phyloP scores from a whole-genome alignment of 35 echinoderm and acorn worm species.

The Chiridota heheva region DNA sequence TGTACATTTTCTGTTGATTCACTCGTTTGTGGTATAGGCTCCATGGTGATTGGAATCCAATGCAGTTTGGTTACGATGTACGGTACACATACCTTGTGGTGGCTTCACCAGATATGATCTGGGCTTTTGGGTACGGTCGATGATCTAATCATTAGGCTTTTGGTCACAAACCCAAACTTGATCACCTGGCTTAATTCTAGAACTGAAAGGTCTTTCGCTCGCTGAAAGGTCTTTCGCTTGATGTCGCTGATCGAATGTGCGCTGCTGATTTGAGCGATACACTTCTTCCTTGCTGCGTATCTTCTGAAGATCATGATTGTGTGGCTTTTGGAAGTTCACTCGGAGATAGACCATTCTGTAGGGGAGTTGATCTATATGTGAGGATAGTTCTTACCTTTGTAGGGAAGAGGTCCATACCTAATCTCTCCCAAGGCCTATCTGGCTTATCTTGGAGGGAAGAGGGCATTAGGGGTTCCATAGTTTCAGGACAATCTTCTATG shows the following conservation, averaged over 20 bases:
- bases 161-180: constrained; percentile 38
- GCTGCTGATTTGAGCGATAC: too few species aligned
- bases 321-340: constrained; percentile 32
- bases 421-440: too few species aligned
- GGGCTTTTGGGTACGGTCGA: not conserved
- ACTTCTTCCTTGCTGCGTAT: too few species aligned
- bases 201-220: too few species aligned
- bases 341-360: constrained; percentile 35
- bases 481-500: not conserved
- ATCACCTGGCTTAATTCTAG: constrained; percentile 14
- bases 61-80: not conserved
- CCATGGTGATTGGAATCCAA: not conserved
- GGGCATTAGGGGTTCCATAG: constrained; percentile 38
- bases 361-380: constrained; percentile 27
- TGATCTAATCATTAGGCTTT: not conserved
- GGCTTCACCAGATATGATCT: constrained; percentile 31
- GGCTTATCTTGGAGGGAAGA: constrained; percentile 33
- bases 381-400: constrained; percentile 36
- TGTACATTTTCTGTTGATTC: not conserved
- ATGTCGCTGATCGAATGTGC: constrained; percentile 25
- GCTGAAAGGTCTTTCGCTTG: not conserved
- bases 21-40: not conserved
- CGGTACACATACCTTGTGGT: not conserved
- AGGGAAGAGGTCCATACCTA: too few species aligned
- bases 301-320: too few species aligned